These are phyloP conservation scores for Sciurus vulgaris DNA, from an alignment of 2,797 vertebrate species.

Conservation along the genomic window DNA sequence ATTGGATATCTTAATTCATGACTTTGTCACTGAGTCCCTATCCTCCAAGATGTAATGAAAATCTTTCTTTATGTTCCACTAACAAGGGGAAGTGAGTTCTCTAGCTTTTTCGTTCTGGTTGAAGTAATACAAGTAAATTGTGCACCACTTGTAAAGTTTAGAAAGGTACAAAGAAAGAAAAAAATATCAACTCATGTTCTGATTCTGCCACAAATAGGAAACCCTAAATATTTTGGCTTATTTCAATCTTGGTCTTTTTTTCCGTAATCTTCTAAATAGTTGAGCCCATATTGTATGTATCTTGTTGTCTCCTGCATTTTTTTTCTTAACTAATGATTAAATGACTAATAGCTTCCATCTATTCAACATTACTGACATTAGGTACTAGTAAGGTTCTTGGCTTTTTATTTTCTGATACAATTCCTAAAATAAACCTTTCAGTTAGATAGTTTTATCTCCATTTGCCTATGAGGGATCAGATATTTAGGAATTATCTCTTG, in stretches of 20 bases:
- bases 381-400: neutral
- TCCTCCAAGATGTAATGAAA: constrained; percentile 33
- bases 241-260: neutral
- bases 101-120: neutral
- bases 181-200: neutral
- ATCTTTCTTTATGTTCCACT: neutral
- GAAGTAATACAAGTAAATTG: neutral
- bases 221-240: neutral
- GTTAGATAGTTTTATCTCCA: neutral
- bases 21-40: neutral
- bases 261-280: neutral
- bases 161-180: neutral
- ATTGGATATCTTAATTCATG: neutral
- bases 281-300: neutral
- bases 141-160: neutral
- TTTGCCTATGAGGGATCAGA: neutral
- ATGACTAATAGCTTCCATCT: neutral
- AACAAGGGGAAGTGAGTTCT: neutral
- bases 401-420: neutral
- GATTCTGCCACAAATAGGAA: neutral
- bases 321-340: neutral
- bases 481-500: neutral
- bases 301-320: neutral
- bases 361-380: neutral
- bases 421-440: neutral